phyloP scores from a whole-genome alignment of 2,113 vertebrate genomes.

The Callionymus lyra region DNA sequence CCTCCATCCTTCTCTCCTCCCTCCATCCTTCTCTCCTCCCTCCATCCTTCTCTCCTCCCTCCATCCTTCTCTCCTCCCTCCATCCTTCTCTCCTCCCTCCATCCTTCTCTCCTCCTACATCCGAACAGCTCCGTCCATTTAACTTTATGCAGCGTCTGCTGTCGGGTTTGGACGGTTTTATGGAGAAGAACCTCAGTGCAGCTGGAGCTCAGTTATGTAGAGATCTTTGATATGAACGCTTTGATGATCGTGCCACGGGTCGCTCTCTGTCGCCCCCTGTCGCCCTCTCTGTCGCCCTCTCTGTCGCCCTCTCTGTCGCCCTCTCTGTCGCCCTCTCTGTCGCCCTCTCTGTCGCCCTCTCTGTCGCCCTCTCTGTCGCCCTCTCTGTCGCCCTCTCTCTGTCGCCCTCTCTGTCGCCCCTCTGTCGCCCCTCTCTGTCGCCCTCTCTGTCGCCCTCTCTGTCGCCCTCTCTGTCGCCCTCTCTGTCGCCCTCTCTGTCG shows the following conservation, averaged over 20 bases:
- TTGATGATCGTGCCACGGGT: constrained; percentile 16
- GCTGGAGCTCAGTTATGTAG: constrained; percentile 23
- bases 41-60: too few relatives aligned
- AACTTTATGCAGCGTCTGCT: constrained; percentile 45
- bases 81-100: constrained; percentile 55
- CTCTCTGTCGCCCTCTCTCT: neutral
- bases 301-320: neutral
- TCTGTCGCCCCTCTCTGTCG: neutral
- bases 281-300: neutral
- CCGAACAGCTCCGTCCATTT: constrained; percentile 44
- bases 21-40: constrained; percentile 40
- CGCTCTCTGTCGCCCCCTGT: neutral
- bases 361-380: neutral
- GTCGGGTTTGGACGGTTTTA: constrained; percentile 47
- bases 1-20: constrained; percentile 50
- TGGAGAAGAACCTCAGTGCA: constrained; percentile 32
- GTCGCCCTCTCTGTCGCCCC: neutral
- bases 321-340: neutral
- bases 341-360: neutral
- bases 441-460: neutral
- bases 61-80: constrained; percentile 38
- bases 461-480: neutral
- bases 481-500: neutral
- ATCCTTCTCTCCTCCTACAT: constrained; percentile 55
- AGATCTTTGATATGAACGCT: constrained; percentile 33